Evolutionary conservation across 2,888 invertebrate genomes (phyloP).

Genomic region (Caenorhabditis sinica): DNA sequence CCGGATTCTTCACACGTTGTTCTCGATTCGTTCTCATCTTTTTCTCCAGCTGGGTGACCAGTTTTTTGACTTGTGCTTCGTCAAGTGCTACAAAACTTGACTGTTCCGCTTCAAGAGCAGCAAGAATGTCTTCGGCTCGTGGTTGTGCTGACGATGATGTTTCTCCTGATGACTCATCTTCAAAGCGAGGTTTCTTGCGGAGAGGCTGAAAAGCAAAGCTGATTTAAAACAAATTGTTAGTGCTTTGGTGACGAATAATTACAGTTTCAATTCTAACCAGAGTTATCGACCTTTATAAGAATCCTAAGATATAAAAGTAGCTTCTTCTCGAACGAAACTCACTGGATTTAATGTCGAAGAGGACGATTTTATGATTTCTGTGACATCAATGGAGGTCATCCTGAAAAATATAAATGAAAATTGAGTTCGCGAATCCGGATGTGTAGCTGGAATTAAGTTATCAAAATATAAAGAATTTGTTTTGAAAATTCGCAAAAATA

Average conservation of each 20-base stretch:
- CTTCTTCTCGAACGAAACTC: background rate
- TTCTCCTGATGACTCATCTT: slow-evolving; percentile 50
- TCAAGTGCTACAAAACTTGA: slow-evolving; percentile 70
- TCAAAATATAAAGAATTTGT: background rate
- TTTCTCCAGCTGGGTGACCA: slow-evolving; percentile 88
- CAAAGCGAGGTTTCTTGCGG: slow-evolving; percentile 71
- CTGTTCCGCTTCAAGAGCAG: slow-evolving; percentile 77
- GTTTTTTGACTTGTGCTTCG: slow-evolving; percentile 77
- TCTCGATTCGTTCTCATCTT: slow-evolving; percentile 95
- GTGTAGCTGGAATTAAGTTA: background rate
- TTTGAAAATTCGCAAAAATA: slow-evolving; percentile 9
- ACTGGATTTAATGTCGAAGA: slow-evolving; percentile 45
- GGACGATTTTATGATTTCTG: slow-evolving; percentile 71
- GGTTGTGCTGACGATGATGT: slow-evolving; percentile 47
- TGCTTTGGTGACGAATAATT: too few species aligned
- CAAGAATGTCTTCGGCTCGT: slow-evolving; percentile 74
- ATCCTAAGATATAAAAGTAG: slow-evolving; percentile 23
- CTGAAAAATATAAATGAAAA: background rate
- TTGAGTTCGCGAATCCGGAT: background rate
- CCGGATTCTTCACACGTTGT: slow-evolving; percentile 98
- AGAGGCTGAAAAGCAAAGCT: slow-evolving; percentile 68
- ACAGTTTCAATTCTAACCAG: too few species aligned
- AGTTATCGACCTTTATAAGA: too few species aligned
- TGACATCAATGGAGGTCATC: slow-evolving; percentile 76
- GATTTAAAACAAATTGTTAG: too few species aligned